Evolutionary conservation across 2,888 invertebrate genomes (phyloP), one percentile per base, ranked within the genome.

Genomic region (Elgonia sp.): DNA sequence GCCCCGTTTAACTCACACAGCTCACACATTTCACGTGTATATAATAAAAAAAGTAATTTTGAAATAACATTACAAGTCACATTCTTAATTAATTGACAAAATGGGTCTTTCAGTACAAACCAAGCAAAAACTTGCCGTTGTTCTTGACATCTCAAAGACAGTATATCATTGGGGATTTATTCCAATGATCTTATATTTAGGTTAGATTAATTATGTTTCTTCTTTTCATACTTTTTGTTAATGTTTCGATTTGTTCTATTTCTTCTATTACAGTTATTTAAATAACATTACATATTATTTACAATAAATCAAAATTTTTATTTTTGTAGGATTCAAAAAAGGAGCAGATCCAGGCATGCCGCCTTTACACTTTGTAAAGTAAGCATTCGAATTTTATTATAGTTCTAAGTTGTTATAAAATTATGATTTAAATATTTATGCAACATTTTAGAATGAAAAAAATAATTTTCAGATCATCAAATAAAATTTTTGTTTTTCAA

Each of bases 281-380:
- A 29, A 29, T 29, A 29, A 29, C 5, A 29, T 29, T 1, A 29
- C 29, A 5, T 3, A 29, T 3, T 29, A 29, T 29, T 3, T 29
- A 29, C 5, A 29, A 29, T 29, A 29, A 29, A 29, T 29, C 29
- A 29, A 1, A 29, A 3, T 29, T 20, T 70, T 89, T 77, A 70
- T 73, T 88, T 89, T 93, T 94, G 18, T 89, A 97, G 97, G 97
- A 86, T 97, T 97, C 91, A 95, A 94, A 89, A 96, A 96, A 93
- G 97, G 97, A 39, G 95, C 97, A 29, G 97, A 97, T 92, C 96
- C 96, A 46, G 97, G 97, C 9, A 96, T 96, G 96, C 97, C 97
- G n/a, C 96, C 96, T 83, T 94, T 96, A 75, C 93, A 95, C 10
- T 20, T 96, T 20, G 93, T 95, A 89, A 96, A 95, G 96, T 96